These are phyloP conservation scores for Ophiothrix spiculata DNA, from an alignment of 35 echinoderm and acorn worm genomes.

Conservation along the genomic window DNA sequence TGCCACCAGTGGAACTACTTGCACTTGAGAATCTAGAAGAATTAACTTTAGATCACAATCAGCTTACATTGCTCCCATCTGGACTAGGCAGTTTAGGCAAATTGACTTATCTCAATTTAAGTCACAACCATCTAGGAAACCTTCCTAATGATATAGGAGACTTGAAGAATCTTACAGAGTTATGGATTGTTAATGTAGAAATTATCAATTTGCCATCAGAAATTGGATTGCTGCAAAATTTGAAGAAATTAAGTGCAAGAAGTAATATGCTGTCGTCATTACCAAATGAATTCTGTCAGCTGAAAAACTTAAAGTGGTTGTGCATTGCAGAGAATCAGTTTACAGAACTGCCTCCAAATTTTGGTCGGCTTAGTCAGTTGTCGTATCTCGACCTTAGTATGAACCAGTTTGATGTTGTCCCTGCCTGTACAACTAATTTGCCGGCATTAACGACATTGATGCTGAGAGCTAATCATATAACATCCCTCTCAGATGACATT, in stretches of 20 bases:
- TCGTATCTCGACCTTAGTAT: slow-evolving; percentile 79
- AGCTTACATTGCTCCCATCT: slow-evolving; percentile 75
- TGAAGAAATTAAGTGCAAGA: slow-evolving; percentile 77
- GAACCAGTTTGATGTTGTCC: slow-evolving; percentile 51
- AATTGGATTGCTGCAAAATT: slow-evolving; percentile 60
- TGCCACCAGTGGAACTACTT: slow-evolving; percentile 86
- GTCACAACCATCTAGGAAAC: slow-evolving; percentile 74
- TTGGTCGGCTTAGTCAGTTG: slow-evolving; percentile 62
- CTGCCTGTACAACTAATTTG: slow-evolving; percentile 39
- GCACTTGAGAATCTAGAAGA: slow-evolving; percentile 61
- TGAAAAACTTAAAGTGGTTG: slow-evolving; percentile 68
- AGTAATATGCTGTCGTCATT: slow-evolving; percentile 69
- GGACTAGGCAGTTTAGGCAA: slow-evolving; percentile 74
- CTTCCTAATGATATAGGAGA: slow-evolving; percentile 92
- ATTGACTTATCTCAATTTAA: slow-evolving; percentile 78
- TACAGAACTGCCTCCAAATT: slow-evolving; percentile 40
- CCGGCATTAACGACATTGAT: slow-evolving; percentile 58
- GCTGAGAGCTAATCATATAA: slow-evolving; percentile 68
- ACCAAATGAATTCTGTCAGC: slow-evolving; percentile 61
- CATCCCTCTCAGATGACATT: slow-evolving; percentile 64
- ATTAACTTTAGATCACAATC: slow-evolving; percentile 83
- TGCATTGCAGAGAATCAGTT: slow-evolving; percentile 67
- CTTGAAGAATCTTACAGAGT: slow-evolving; percentile 62
- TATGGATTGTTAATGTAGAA: slow-evolving; percentile 73
- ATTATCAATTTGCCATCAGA: slow-evolving; percentile 62